Evolutionary conservation across 2,888 invertebrate genomes (phyloP).

Genomic region (Lepidonotus clava): DNA sequence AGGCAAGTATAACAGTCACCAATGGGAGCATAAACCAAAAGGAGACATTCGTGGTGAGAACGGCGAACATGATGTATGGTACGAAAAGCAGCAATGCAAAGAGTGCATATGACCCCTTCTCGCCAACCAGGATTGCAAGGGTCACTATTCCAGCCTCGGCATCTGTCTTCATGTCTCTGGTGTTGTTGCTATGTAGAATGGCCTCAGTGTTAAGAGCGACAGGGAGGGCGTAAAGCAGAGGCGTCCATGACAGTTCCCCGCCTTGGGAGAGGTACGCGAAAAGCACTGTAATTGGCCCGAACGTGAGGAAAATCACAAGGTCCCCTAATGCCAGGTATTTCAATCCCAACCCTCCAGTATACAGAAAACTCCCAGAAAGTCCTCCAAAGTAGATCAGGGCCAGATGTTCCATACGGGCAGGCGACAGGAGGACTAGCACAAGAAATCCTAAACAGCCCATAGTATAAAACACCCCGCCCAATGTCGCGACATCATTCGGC

Average conservation of each 20-base stretch:
- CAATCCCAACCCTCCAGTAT: constrained; percentile 96
- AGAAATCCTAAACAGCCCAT: constrained; percentile 93
- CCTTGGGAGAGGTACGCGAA: constrained; percentile 97
- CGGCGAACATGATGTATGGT: constrained; percentile 90
- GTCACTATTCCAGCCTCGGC: constrained; percentile 95
- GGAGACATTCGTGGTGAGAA: constrained; percentile 91
- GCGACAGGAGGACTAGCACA: constrained; percentile 88
- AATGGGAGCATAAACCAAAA: constrained; percentile 94
- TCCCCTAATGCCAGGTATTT: constrained; percentile 98
- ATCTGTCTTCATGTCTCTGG: constrained; percentile 93
- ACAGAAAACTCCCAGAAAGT: constrained; percentile 95
- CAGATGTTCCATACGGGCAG: constrained; percentile 95
- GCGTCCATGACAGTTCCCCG: constrained; percentile 91
- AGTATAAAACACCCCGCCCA: constrained; percentile 93
- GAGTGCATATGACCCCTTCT: constrained; percentile 93
- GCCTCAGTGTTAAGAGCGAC: constrained; percentile 96
- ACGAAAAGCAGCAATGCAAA: constrained; percentile 94
- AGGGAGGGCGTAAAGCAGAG: constrained; percentile 95
- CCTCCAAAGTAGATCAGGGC: constrained; percentile 97
- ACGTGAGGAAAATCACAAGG: constrained; percentile 93
- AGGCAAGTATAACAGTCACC: constrained; percentile 92
- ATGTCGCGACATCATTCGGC: constrained; percentile 90
- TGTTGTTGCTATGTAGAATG: constrained; percentile 96
- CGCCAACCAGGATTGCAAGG: constrained; percentile 94
- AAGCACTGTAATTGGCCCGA: constrained; percentile 95